A percentile compares a stretch with the other conserved stretches of the same genome.
phyloP scores from a whole-genome alignment of 2,113 vertebrate species.

The Axis porcinus region DNA sequence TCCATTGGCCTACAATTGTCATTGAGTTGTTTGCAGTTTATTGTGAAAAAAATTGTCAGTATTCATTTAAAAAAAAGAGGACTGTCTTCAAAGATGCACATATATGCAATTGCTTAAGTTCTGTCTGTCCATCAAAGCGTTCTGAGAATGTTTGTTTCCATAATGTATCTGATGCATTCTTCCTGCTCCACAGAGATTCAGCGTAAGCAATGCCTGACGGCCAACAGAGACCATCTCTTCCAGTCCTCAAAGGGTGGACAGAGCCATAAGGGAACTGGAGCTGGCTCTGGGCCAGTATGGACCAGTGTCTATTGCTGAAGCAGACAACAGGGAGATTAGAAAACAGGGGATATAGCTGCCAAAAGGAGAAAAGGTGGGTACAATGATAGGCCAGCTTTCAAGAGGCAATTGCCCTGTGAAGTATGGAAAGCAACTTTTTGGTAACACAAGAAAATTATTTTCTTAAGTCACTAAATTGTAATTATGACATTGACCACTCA shows the following conservation, averaged over 20 bases:
- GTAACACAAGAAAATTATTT: neutral
- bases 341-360: neutral
- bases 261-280: neutral
- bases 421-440: neutral
- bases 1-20: neutral
- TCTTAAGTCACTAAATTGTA: neutral
- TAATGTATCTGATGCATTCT: neutral
- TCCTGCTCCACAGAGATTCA: neutral
- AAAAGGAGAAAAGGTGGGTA: neutral
- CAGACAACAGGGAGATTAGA: neutral
- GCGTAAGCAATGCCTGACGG: neutral
- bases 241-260: neutral
- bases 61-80: neutral
- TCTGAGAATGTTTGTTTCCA: neutral
- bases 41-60: neutral
- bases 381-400: neutral
- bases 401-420: neutral
- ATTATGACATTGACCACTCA: neutral
- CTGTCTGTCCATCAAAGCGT: neutral
- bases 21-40: neutral
- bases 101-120: neutral
- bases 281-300: rapidly evolving
- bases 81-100: neutral
- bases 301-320: neutral
- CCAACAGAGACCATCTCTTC: neutral